Conservation (phyloP, 2,888 invertebrate genomes). For the Labia minor region DNA sequence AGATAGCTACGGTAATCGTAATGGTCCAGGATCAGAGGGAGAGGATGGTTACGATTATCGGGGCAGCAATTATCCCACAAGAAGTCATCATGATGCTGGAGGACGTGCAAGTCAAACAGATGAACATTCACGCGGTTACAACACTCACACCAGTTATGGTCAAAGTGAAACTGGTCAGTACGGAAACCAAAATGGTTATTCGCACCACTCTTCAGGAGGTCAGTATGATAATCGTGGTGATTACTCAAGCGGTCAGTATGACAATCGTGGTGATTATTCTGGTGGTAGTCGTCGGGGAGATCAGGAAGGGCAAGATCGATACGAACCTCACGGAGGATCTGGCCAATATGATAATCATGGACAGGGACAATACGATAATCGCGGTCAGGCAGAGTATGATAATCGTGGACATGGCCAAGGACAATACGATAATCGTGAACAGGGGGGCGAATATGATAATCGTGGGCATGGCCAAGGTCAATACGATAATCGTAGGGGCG, state of each 20-base stretch:
- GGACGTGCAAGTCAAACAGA: no score
- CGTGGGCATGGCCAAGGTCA: neutral
- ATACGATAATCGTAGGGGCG: neutral
- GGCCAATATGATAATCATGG: constrained; percentile 17
- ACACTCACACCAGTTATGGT: no score
- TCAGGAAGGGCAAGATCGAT: neutral
- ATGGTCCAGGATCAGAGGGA: no score
- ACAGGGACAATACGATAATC: neutral
- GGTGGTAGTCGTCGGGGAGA: constrained; percentile 14
- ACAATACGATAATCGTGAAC: neutral
- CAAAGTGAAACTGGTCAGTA: no score
- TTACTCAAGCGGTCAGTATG: neutral
- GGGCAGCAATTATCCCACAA: no score
- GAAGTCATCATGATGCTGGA: no score
- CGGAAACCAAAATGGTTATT: no score
- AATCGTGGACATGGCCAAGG: neutral
- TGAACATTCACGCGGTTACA: no score
- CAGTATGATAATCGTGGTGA: neutral
- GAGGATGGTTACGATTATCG: no score
- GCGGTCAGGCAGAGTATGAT: neutral
- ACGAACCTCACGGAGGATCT: neutral
- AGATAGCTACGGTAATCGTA: no score
- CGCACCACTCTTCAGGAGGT: neutral
- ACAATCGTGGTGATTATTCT: neutral
- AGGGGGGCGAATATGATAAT: neutral